Conservation (phyloP, 2,113 vertebrate species). For the Tachycineta bicolor region DNA sequence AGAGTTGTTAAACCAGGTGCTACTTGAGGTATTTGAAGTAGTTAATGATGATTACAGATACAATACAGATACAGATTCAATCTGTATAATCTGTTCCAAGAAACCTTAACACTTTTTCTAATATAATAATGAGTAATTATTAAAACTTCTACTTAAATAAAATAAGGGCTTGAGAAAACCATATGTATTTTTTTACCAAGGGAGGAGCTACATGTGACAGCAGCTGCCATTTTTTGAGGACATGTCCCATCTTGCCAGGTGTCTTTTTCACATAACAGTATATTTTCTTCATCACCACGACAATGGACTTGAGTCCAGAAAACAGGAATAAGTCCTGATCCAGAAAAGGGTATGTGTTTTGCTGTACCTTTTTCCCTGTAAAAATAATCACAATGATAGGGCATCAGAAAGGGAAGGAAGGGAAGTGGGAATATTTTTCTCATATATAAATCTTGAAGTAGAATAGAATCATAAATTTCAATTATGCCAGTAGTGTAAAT, state of each 20-base stretch:
- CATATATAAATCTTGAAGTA: neutral
- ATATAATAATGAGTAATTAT: neutral
- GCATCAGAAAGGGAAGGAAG: neutral
- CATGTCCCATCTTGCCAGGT: constrained; percentile 82
- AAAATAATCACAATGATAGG: neutral
- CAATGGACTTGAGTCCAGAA: constrained; percentile 86
- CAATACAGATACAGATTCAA: neutral
- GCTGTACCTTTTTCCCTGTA: constrained; percentile 81
- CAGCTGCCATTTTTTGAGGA: constrained; percentile 78
- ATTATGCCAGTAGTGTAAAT: neutral
- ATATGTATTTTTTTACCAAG: constrained; percentile 64
- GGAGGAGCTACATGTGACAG: constrained; percentile 81
- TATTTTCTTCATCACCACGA: constrained; percentile 84
- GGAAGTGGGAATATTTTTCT: neutral
- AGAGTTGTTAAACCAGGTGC: neutral
- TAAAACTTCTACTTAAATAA: neutral
- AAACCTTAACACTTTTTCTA: neutral
- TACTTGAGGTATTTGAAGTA: neutral
- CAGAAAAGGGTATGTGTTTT: constrained; percentile 74
- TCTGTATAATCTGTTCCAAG: neutral
- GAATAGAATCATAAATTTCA: neutral
- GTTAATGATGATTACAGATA: neutral
- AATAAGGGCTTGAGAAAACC: neutral
- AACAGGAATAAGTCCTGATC: constrained; percentile 72
- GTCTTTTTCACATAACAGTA: constrained; percentile 83